These are phyloP conservation scores for Trachelus tabidus DNA, from an alignment of 2,888 invertebrate species.

Conservation along the genomic window DNA sequence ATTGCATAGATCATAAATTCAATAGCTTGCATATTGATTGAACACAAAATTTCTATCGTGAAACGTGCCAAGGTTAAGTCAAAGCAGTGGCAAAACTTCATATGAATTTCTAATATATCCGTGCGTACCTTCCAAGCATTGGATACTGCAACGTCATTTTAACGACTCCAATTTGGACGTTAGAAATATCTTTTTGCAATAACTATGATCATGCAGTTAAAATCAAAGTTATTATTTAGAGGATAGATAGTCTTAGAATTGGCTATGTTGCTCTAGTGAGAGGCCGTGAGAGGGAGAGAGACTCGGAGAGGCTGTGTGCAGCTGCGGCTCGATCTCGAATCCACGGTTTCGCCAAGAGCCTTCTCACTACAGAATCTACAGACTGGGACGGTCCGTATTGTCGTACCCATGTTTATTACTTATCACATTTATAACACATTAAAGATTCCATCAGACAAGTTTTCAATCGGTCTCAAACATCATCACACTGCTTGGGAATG, in stretches of 20 bases:
- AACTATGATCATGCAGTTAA: background rate
- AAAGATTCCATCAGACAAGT: background rate
- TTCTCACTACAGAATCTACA: constrained; percentile 66
- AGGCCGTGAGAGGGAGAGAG: constrained; percentile 68
- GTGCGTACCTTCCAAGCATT: background rate
- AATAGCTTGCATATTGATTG: background rate
- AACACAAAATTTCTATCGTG: background rate
- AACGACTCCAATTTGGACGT: background rate
- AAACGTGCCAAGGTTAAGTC: background rate
- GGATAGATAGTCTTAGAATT: constrained; percentile 49
- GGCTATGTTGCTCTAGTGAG: constrained; percentile 54
- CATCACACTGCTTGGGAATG: background rate
- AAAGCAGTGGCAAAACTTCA: background rate
- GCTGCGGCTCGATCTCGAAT: constrained; percentile 74
- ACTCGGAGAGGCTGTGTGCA: constrained; percentile 72
- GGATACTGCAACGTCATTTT: background rate
- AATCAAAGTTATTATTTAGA: constrained; percentile 1
- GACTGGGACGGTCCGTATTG: constrained; percentile 66
- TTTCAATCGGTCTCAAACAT: background rate
- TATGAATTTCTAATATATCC: background rate
- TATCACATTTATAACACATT: background rate
- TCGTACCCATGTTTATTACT: constrained; percentile 10
- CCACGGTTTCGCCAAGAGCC: constrained; percentile 74
- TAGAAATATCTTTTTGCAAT: background rate
- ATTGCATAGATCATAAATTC: background rate